phyloP scores from a whole-genome alignment of 1,140 invertebrate genomes.

The Pseudomyrmex sp. region DNA sequence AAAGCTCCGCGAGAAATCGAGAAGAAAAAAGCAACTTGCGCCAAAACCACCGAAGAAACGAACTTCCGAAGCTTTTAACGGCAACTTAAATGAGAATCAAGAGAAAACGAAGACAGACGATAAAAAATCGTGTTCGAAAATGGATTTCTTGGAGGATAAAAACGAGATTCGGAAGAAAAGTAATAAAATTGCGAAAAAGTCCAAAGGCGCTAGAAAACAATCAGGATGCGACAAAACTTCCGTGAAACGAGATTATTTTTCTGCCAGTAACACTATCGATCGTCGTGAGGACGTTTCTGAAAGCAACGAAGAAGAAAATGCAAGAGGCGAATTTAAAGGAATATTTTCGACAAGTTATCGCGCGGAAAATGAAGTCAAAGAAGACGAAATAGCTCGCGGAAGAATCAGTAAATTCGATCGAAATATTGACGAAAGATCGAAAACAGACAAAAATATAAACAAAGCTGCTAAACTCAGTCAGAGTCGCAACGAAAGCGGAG shows the following conservation, averaged over 20 bases:
- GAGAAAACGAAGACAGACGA: neutral
- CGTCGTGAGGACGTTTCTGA: neutral
- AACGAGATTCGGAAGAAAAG: neutral
- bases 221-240: neutral
- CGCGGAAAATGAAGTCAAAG: neutral
- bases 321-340: neutral
- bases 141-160: neutral
- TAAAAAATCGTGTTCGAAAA: neutral
- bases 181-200: neutral
- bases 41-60: constrained; percentile 54
- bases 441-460: neutral
- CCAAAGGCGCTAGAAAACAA: neutral
- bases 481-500: neutral
- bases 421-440: constrained; percentile 10
- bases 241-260: neutral
- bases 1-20: constrained; percentile 66
- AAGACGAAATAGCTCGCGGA: neutral
- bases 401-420: constrained; percentile 2
- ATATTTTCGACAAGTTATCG: neutral
- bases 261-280: neutral
- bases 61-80: neutral
- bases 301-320: neutral
- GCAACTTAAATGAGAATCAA: neutral
- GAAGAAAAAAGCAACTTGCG: constrained; percentile 62
- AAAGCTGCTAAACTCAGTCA: neutral